Base-by-base conservation (phyloP, 1,140 invertebrate species). In the Orussus abietinus region DNA sequence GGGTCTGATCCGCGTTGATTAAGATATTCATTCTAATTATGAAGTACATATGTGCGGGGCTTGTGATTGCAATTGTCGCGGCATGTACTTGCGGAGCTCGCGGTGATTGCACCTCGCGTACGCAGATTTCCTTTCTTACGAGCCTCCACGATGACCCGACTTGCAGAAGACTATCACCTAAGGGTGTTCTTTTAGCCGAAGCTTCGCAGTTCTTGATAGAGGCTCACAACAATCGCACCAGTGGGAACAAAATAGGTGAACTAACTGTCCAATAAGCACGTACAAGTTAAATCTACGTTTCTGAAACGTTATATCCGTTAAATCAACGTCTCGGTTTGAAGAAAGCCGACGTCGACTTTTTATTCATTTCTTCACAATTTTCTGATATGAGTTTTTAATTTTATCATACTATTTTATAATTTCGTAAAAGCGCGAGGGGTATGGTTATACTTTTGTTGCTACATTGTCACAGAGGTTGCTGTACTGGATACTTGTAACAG, bases 401-500 rank as follows among this genome's bases (percentile, higher is more conserved):
- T 15, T 29, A 11, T 3, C 11, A 38, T 32, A 25, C 36, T 21
- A 44, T 36, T 29, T 35, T 15, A 10, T 6, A 11, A 15, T 15
- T 30, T 25, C 6, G n/a, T 28, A 36, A 25, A 33, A 38, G n/a
- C n/a, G n/a, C n/a, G n/a, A n/a, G n/a, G n/a, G n/a, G n/a, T n/a
- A n/a, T n/a, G n/a, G n/a, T n/a, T n/a, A n/a, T n/a, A n/a, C n/a
- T n/a, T n/a, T n/a, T n/a, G n/a, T n/a, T n/a, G n/a, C n/a, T n/a
- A n/a, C n/a, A n/a, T 45, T 25, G 43, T 41, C 34, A 1, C 35
- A 73, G 70, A 60, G 30, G 11, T 72, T 13, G 51, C 50, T 2
- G 55, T 69, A 26, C 35, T 70, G 41, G 69, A 74, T 30, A 74
- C 71, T 4, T 74, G 71, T 46, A 66, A 62, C 9, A 69, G 52